Conservation (phyloP, 2,113 vertebrate genomes). For the Varanus komodoensis region DNA sequence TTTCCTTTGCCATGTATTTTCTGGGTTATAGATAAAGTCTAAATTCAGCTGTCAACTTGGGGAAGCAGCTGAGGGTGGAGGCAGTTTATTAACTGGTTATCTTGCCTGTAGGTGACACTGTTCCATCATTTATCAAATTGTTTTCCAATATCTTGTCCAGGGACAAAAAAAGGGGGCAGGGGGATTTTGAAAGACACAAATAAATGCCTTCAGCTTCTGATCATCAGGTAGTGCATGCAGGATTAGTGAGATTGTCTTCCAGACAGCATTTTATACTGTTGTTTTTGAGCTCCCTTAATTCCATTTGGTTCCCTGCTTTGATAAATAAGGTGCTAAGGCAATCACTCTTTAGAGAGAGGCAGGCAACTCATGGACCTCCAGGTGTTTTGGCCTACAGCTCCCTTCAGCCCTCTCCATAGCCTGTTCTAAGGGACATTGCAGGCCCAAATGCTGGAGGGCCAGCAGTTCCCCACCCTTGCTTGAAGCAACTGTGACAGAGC, state of each 20-base stretch:
- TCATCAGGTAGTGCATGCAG: constrained; percentile 2
- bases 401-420: no score
- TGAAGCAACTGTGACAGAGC: constrained; percentile 54
- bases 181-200: constrained; percentile 33
- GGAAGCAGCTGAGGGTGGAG: background rate
- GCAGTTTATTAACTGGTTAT: constrained; percentile 36
- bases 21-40: constrained; percentile 47
- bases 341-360: constrained; percentile 8
- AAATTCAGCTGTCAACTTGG: constrained; percentile 35
- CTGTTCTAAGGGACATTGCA: background rate
- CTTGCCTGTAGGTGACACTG: constrained; percentile 83
- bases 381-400: no score
- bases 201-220: constrained; percentile 22
- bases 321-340: constrained; percentile 45
- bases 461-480: background rate
- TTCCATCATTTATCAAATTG: constrained; percentile 72
- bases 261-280: constrained; percentile 41
- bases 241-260: constrained; percentile 19
- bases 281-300: constrained; percentile 57
- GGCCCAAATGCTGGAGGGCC: no score
- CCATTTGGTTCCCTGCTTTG: constrained; percentile 39
- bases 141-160: constrained; percentile 68
- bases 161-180: constrained; percentile 55
- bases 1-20: constrained; percentile 51
- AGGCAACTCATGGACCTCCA: no score